Evolutionary conservation across 2,797 vertebrate species (phyloP).

Genomic region (Halcyon leucocephala): DNA sequence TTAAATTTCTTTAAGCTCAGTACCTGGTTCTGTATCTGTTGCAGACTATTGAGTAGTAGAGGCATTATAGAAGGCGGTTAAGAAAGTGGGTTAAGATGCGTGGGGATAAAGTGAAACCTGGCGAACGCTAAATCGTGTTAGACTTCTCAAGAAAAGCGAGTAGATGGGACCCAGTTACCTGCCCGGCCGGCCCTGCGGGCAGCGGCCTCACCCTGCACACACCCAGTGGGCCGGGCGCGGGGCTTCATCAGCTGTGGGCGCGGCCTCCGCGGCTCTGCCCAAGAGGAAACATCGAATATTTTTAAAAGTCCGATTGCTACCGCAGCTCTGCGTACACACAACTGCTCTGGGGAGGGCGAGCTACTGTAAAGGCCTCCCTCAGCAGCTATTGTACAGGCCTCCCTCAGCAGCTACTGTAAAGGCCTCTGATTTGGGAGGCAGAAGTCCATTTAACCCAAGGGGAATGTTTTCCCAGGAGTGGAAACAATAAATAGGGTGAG

Average conservation of each 20-base stretch:
- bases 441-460: neutral
- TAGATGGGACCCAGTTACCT: rapidly evolving
- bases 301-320: rapidly evolving
- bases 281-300: neutral
- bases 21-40: neutral
- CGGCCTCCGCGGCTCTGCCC: too few relatives aligned
- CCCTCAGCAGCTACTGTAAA: neutral
- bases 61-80: neutral
- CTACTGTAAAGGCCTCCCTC: neutral
- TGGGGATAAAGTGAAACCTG: neutral
- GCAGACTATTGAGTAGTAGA: neutral
- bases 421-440: neutral
- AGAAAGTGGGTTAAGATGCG: too few relatives aligned
- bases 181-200: too few relatives aligned
- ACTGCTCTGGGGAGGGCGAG: neutral
- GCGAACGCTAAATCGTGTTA: neutral
- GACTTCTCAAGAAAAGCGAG: rapidly evolving
- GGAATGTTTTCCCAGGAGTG: neutral
- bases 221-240: too few relatives aligned
- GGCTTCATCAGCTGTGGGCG: too few relatives aligned
- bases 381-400: too few relatives aligned
- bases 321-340: rapidly evolving
- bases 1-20: neutral
- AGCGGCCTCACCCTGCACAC: too few relatives aligned
- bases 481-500: neutral